Conservation (phyloP, 1,140 invertebrate species). For the Tyrophagus putrescentiae region DNA sequence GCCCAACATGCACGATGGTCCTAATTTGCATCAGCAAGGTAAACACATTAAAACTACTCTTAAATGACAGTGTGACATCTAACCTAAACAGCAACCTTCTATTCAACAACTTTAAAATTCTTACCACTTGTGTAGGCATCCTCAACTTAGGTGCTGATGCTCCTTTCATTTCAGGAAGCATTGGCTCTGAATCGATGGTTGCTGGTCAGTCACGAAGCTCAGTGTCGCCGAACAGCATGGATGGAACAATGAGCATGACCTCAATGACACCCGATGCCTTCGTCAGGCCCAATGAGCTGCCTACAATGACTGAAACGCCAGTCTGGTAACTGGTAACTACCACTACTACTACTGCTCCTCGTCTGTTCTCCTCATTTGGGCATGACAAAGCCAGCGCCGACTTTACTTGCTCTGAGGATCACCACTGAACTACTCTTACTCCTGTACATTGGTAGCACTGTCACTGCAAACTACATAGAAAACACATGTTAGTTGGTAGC, state of each 20-base stretch:
- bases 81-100: background rate
- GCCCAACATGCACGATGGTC: conserved; percentile 6
- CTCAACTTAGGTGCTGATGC: conserved; percentile 17
- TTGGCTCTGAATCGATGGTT: conserved; percentile 1
- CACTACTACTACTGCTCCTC: too few relatives aligned
- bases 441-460: too few relatives aligned
- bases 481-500: too few relatives aligned
- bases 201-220: conserved; percentile 13
- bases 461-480: too few relatives aligned
- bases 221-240: conserved; percentile 5
- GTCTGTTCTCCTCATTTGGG: too few relatives aligned
- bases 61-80: background rate
- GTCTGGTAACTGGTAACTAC: conserved; percentile 12
- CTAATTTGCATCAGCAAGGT: conserved; percentile 17
- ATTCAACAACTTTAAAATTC: background rate
- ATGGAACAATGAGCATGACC: background rate
- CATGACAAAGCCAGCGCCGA: too few relatives aligned
- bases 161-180: conserved; percentile 13
- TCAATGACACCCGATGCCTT: conserved; percentile 14
- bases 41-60: too few relatives aligned
- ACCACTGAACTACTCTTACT: too few relatives aligned
- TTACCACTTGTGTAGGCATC: background rate
- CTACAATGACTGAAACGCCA: conserved; percentile 14
- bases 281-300: background rate
- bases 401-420: too few relatives aligned